Evolutionary conservation across 2,797 vertebrate genomes (phyloP), one percentile per base, ranked within the genome.

Genomic region (Hyperoplus lanceolatus): DNA sequence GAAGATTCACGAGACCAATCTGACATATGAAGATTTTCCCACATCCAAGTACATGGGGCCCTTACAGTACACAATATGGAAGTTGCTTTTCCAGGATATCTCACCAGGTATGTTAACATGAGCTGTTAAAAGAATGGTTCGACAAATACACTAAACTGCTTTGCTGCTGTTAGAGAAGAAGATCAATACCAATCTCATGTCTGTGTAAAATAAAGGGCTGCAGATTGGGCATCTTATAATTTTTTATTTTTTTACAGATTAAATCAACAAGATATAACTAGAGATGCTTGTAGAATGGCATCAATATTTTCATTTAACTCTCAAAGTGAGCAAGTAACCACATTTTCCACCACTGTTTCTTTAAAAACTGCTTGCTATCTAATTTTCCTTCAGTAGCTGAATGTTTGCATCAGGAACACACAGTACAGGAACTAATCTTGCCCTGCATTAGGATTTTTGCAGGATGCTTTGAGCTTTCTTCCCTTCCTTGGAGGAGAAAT

Each of bases 1-100:
- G 63, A 99, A 99, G 93, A 96, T 97, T 86, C 98, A 99, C 0
- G 98, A 99, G 90, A 99, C 98, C 79, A 99, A 97, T 88, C 95
- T 99, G 86, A 99, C 97, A 0, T 99, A 99, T 0, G 98, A 99
- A 92, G 98, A 99, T 73, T 99, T 99, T 76, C 98, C 98, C 0
- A 99, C 98, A 61, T 99, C 98, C 74, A 99, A 99, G 85, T 99
- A 99, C 93, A 98, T 97, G 90, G 98, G 98, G 0, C 98, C 98
- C 0, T 92, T 99, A 87, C 98, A 99, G 92, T 99, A 97, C 90
- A 98, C 97, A 9, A 99, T 99, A 91, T 99, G 98, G 98, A 99
- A 99, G 87, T 97, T 97, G 1, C 96, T 99, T 38, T 99, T 97
- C 91, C 98, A 98, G 93, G 98, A 99, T 81, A 96, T 99, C 88